Evolutionary conservation across 2,888 invertebrate genomes (phyloP).

Genomic region (Oxystoma pomonae): DNA sequence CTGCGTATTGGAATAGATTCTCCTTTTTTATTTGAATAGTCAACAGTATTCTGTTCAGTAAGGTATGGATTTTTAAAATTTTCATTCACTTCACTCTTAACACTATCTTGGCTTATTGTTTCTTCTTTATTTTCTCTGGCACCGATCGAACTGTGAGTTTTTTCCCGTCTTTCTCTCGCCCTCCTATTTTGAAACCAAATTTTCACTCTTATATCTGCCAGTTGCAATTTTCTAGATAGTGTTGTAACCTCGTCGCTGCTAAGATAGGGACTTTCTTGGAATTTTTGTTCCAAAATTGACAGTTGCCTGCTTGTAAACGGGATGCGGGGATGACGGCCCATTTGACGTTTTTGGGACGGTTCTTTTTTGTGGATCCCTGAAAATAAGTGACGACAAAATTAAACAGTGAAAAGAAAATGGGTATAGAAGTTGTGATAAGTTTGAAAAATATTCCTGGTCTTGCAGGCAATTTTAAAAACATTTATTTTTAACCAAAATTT

Average conservation of each 20-base stretch:
- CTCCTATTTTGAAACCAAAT: slow-evolving; percentile 83
- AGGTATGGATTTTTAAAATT: no score
- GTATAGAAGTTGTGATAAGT: no score
- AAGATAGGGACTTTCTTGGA: slow-evolving; percentile 62
- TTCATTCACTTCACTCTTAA: not conserved
- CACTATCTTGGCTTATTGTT: not conserved
- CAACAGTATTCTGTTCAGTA: no score
- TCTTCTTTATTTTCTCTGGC: not conserved
- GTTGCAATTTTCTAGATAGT: slow-evolving; percentile 58
- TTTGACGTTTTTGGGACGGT: slow-evolving; percentile 51
- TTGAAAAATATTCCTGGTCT: no score
- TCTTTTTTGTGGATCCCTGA: slow-evolving; percentile 31
- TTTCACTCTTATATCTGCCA: slow-evolving; percentile 68
- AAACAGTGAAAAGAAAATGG: no score
- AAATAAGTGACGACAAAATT: no score
- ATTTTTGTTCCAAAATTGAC: slow-evolving; percentile 64
- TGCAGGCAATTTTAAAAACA: no score
- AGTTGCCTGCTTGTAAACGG: slow-evolving; percentile 70
- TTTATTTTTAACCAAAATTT: no score
- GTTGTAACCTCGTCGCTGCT: slow-evolving; percentile 64
- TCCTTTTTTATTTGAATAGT: no score
- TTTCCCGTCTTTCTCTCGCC: slow-evolving; percentile 68
- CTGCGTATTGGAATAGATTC: no score
- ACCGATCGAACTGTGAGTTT: slow-evolving; percentile 13
- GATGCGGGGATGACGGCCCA: slow-evolving; percentile 65